These are phyloP conservation scores for Turdus rufiventris DNA, from an alignment of 2,113 vertebrate species.

Conservation along the genomic window DNA sequence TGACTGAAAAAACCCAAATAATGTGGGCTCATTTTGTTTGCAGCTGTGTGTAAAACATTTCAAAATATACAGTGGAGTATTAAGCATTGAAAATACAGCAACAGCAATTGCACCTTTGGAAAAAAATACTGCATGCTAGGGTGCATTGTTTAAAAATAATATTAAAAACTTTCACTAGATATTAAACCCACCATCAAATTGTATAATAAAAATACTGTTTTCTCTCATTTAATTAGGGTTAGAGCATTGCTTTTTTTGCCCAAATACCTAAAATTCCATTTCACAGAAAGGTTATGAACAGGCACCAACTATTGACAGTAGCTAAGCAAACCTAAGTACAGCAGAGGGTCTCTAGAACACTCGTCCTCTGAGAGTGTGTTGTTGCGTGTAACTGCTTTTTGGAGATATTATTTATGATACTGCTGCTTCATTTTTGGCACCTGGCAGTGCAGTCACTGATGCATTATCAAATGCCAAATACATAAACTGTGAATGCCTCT, in stretches of 20 bases:
- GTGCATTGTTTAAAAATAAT: neutral
- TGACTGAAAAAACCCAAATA: neutral
- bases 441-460: neutral
- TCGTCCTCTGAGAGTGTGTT: neutral
- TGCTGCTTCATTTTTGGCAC: constrained; percentile 11
- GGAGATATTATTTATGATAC: neutral
- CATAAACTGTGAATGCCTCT: constrained; percentile 28
- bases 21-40: neutral
- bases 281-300: neutral
- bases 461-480: constrained; percentile 10
- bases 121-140: neutral
- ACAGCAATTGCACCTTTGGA: neutral
- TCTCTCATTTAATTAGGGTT: neutral
- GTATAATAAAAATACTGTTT: neutral
- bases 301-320: neutral
- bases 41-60: neutral
- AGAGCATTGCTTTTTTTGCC: neutral
- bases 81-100: neutral
- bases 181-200: neutral
- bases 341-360: neutral
- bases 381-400: neutral
- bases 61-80: neutral
- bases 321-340: neutral
- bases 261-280: neutral
- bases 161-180: neutral